phyloP scores from a whole-genome alignment of 1,140 invertebrate species.

The Popillia japonica region DNA sequence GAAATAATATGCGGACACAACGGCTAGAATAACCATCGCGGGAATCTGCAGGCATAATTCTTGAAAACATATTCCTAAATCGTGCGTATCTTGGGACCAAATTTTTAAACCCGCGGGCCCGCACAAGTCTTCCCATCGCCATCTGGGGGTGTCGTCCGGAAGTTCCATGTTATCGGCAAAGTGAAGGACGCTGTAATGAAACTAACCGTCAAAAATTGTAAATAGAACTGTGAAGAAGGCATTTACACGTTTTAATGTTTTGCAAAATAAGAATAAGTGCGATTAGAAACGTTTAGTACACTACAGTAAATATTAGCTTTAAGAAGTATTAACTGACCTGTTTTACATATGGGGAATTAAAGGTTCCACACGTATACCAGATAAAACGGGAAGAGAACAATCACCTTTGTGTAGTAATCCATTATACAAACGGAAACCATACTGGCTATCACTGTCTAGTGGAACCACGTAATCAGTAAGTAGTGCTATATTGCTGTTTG shows the following conservation, averaged over 20 bases:
- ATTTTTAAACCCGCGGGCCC: slow-evolving; percentile 70
- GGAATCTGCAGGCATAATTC: slow-evolving; percentile 78
- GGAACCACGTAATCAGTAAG: not conserved
- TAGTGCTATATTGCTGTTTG: not conserved
- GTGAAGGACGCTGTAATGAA: not conserved
- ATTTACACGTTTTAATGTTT: not conserved
- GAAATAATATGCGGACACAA: slow-evolving; percentile 79
- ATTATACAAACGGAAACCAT: not conserved
- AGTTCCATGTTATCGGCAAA: not conserved
- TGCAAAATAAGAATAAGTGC: not conserved
- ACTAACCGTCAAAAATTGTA: not conserved
- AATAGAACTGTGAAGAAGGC: not conserved
- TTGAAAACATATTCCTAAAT: slow-evolving; percentile 84
- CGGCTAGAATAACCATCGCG: slow-evolving; percentile 70
- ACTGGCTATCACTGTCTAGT: not conserved
- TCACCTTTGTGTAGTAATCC: not conserved
- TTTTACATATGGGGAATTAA: no score
- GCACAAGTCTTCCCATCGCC: slow-evolving; percentile 80
- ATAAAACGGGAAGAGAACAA: not conserved
- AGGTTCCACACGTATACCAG: not conserved
- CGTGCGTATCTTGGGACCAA: slow-evolving; percentile 71
- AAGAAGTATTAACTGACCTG: not conserved
- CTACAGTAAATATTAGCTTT: no score
- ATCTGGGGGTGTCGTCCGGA: slow-evolving; percentile 53
- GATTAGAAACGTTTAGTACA: no score